Percentiles rank a stretch among this genome's conserved stretches.
These are phyloP conservation scores for Machimus atricapillus DNA, from an alignment of 2,888 invertebrate species.

Conservation along the genomic window DNA sequence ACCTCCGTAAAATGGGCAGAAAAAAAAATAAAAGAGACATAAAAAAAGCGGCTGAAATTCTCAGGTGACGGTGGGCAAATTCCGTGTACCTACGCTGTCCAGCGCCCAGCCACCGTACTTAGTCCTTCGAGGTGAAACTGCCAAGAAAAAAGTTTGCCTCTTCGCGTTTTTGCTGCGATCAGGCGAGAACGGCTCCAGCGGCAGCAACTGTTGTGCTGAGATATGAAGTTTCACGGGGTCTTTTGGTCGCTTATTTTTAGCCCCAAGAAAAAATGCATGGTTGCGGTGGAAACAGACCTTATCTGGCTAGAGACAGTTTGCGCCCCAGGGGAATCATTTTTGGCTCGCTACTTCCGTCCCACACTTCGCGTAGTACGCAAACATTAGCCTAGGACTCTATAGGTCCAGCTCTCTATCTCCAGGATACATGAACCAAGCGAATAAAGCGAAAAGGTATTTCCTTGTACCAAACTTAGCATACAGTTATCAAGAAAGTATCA, in stretches of 20 bases:
- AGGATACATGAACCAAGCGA: neutral
- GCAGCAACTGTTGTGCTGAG: slow-evolving; percentile 50
- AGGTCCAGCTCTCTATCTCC: too few species aligned
- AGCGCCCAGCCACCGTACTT: neutral
- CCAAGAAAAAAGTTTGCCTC: slow-evolving; percentile 19
- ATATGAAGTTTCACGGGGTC: slow-evolving; percentile 50
- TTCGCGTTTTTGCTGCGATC: slow-evolving; percentile 44
- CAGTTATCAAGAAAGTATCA: too few species aligned
- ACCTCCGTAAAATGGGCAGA: neutral
- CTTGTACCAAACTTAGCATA: too few species aligned
- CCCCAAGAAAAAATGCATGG: neutral
- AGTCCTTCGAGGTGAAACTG: neutral
- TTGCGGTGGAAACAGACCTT: neutral
- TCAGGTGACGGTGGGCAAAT: slow-evolving; percentile 30
- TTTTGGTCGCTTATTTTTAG: slow-evolving; percentile 40
- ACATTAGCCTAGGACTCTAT: neutral
- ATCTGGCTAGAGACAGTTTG: neutral
- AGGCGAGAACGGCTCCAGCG: slow-evolving; percentile 46
- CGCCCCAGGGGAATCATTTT: neutral
- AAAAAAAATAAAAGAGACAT: neutral
- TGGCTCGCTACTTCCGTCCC: neutral
- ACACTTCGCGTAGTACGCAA: neutral
- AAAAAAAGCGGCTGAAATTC: neutral
- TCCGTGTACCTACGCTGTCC: neutral
- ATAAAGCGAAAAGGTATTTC: neutral